Evolutionary conservation across 2,888 invertebrate species (phyloP).

Genomic region (Eristalis pertinax): DNA sequence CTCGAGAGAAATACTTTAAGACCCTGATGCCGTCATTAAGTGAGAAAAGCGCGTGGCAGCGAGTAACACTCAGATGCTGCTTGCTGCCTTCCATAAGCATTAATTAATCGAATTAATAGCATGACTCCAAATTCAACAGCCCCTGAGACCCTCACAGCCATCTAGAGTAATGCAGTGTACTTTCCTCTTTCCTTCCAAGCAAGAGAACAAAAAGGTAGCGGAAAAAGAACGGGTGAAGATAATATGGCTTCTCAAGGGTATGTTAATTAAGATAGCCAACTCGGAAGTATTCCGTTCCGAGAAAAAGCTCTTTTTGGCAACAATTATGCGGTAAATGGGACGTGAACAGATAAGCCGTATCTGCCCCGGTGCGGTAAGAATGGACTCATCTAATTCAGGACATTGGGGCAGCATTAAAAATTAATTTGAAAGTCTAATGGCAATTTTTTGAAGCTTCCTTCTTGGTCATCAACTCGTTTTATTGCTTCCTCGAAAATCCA

Average conservation of each 20-base stretch:
- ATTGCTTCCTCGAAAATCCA: neutral
- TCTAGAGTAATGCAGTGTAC: slow-evolving; percentile 40
- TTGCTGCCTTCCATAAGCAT: slow-evolving; percentile 28
- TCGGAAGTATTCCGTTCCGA: neutral
- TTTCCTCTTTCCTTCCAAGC: neutral
- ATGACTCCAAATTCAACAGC: slow-evolving; percentile 14
- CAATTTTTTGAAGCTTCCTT: slow-evolving; percentile 28
- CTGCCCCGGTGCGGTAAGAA: slow-evolving; percentile 27
- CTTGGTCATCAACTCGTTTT: neutral
- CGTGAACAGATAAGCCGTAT: slow-evolving; percentile 62
- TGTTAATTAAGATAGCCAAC: slow-evolving; percentile 55
- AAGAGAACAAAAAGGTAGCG: neutral
- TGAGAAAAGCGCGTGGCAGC: slow-evolving; percentile 15
- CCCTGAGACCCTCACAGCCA: slow-evolving; percentile 8
- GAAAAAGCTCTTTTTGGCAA: slow-evolving; percentile 43
- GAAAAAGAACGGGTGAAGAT: neutral
- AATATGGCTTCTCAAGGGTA: slow-evolving; percentile 43
- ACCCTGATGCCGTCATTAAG: neutral
- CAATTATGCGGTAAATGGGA: slow-evolving; percentile 60
- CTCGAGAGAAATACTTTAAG: slow-evolving; percentile 10
- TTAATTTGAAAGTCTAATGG: slow-evolving; percentile 67
- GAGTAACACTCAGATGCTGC: neutral
- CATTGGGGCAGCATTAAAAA: slow-evolving; percentile 68
- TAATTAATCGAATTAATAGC: slow-evolving; percentile 60
- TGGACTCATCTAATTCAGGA: slow-evolving; percentile 55